Evolutionary conservation across 1,140 invertebrate species (phyloP), one percentile per base, ranked within the genome.

Genomic region (Monochamus saltuarius): DNA sequence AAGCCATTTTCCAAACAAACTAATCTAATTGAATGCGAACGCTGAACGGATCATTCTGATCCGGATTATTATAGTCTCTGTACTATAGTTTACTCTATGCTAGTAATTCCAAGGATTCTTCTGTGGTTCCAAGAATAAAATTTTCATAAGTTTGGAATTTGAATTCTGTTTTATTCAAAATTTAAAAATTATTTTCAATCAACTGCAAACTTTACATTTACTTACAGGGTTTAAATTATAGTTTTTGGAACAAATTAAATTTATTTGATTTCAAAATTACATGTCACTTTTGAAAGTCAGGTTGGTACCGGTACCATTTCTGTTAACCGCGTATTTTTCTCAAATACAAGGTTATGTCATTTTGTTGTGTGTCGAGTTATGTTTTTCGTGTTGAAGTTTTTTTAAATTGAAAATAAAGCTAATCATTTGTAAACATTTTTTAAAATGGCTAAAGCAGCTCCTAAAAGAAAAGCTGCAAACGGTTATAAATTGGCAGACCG

Each of bases 401-500:
- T 29, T 13, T 14, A 49, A 17, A n/a, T 49, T n/a, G 1, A n/a
- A 19, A 49, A 17, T n/a, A 19, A 49, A 49, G 2, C 51, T 61
- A 59, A 49, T 4, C n/a, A 38, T 35, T 11, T 9, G n/a, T 1
- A 34, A 14, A 29, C n/a, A 7, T 39, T 55, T 55, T 51, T 50
- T 11, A 50, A 19, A 34, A 57, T 59, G 56, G 37, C 47, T 14
- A 59, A 59, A 59, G 34, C 43, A 42, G 52, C 59, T 22, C 65
- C 67, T 35, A 68, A 66, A 63, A 64, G 54, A 57, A 69, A 67
- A 43, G 59, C 59, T 10, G 66, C 63, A 66, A 89, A 87, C 75
- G 81, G 85, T 14, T 90, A 90, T 75, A 83, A 85, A 75, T 81
- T 89, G 78, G 87, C 89, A 2, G 86, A 91, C 64, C 86, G 87